Evolutionary conservation across 2,888 invertebrate species (phyloP), one percentile per base, ranked within the genome.

Genomic region (Aporophyla lueneburgensis): DNA sequence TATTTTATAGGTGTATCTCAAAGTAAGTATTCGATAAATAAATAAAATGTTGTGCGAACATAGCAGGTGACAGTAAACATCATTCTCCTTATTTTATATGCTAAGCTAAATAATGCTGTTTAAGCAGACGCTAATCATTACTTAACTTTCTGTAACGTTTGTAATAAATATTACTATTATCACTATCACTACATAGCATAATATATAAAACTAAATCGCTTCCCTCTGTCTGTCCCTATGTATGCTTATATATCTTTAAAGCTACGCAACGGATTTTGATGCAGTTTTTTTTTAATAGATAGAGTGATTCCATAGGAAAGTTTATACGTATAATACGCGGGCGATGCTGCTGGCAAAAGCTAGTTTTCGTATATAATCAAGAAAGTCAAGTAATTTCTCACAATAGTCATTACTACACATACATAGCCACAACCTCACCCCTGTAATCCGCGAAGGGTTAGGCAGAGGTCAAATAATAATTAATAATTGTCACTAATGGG

Each of bases 1-100:
- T 87, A 72, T 81, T 86, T 84, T 85, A 87, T 74, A 74, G 61
- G 21, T 53, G 24, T 53, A 33, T 27, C 74, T 54, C 51, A 5
- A 56, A 61, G 58, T 12, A 65, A 67, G 54, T 70, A 59, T 56
- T 16, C 59, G 33, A 40, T 73, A 56, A 74, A 67, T 79, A 80
- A 80, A 71, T 51, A 70, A 59, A n/a, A n/a, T n/a, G n/a, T n/a
- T 72, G 59, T 12, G 24, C 14, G n/a, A 46, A 70, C n/a, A 49
- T 62, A 33, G 12, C 56, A 58, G 56, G 33, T 56, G 83, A 10
- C 46, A 53, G 58, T 78, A 40, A 66, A 82, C 59, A 82, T 12
- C 59, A 76, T 6, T 2, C 27, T 21, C 9, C 1, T 24, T 10
- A n/a, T 33, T 33, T 33, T 3, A 33, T 33, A 33, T 33, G 33